Conservation (phyloP, 2,797 vertebrate species). For the Eidolon dupreanum region DNA sequence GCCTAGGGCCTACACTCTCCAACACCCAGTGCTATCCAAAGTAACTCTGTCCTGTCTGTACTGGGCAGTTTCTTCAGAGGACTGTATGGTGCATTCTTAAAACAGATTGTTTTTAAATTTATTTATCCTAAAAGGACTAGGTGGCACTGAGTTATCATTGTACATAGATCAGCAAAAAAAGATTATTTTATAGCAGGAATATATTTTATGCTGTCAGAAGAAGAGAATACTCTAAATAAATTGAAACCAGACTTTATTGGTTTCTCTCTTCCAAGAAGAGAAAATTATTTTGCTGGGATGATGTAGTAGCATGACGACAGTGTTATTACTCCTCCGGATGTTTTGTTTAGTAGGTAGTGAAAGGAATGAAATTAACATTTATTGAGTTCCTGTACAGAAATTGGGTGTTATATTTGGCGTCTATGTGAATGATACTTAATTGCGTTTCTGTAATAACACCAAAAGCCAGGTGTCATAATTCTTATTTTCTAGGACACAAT, state of each 20-base stretch:
- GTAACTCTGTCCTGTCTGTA: neutral
- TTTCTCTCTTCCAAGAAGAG: constrained; percentile 53
- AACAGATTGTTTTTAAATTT: constrained; percentile 21
- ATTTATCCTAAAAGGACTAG: constrained; percentile 6
- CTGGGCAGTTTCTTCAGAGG: neutral
- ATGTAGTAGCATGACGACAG: constrained; percentile 12
- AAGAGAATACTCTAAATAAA: constrained; percentile 53
- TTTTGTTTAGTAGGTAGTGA: constrained; percentile 47
- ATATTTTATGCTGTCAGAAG: constrained; percentile 45
- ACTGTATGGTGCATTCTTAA: neutral
- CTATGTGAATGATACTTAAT: neutral
- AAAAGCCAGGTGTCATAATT: neutral
- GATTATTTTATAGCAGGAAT: constrained; percentile 15
- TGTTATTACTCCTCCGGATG: constrained; percentile 39
- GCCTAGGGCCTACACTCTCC: neutral
- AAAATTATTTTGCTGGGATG: constrained; percentile 54
- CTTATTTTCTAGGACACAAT: constrained; percentile 21
- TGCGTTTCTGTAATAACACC: neutral
- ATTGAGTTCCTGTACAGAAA: constrained; percentile 22
- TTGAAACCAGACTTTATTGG: constrained; percentile 34
- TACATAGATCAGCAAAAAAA: neutral
- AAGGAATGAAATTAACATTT: constrained; percentile 44
- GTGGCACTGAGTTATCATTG: neutral
- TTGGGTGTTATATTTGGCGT: neutral
- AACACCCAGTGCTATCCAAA: neutral